A percentile compares a stretch with the other conserved stretches of the same genome.
Evolutionary conservation across 2,888 invertebrate species (phyloP).

Genomic region (Stenolophus ochropezus): DNA sequence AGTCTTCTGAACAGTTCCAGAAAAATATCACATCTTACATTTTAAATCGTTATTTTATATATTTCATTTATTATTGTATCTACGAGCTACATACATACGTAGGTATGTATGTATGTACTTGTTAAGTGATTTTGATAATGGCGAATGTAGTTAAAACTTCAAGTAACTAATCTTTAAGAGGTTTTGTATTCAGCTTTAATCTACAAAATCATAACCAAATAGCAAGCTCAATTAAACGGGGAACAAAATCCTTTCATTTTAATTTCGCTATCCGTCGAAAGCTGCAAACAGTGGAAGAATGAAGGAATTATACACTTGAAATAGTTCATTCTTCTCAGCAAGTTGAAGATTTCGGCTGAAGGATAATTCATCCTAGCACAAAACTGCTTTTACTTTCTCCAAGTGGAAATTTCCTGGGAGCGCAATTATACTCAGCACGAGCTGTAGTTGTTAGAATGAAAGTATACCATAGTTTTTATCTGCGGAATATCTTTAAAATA

Average conservation of each 20-base stretch:
- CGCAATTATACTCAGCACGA: not conserved
- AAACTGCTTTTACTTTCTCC: conserved; percentile 32
- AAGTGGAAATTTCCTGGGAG: not conserved
- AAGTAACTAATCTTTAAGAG: too few relatives aligned
- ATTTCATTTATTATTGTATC: too few relatives aligned
- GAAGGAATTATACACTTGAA: conserved; percentile 40
- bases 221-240: conserved; percentile 25
- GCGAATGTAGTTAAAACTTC: too few relatives aligned
- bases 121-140: too few relatives aligned
- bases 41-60: too few relatives aligned
- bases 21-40: too few relatives aligned
- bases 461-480: conserved; percentile 8
- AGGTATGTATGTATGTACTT: too few relatives aligned
- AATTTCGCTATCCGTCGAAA: conserved; percentile 24
- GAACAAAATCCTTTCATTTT: conserved; percentile 32
- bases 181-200: not conserved
- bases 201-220: not conserved
- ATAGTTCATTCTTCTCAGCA: conserved; percentile 38
- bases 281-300: conserved; percentile 14
- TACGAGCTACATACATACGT: too few relatives aligned
- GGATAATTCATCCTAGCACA: conserved; percentile 4
- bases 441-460: not conserved
- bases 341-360: conserved; percentile 9
- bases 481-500: not conserved
- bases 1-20: too few relatives aligned